phyloP scores from a whole-genome alignment of 2,113 vertebrate genomes.

The crab-eating macaque (Macaca fascicularis) region T2T-MFA8v1.1 NC_088385.1:101588001-101588500 shows the following conservation, averaged over 20 bases:
- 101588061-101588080: background rate
- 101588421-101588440: background rate
- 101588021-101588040: background rate
- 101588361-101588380: background rate
- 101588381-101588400: background rate
- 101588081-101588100: fast-evolving
- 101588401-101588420: background rate
- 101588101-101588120: background rate
- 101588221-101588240: background rate
- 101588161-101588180: background rate
- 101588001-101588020: background rate
- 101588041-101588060: background rate
- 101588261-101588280: background rate
- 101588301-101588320: fast-evolving
- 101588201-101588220: background rate
- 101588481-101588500: background rate
- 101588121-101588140: background rate
- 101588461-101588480: background rate
- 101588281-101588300: too few species aligned
- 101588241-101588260: background rate
- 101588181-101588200: background rate
- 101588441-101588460: background rate
- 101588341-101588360: background rate
- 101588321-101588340: background rate
- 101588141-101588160: background rate